Percentiles rank a stretch among this genome's conserved stretches.
phyloP scores from a whole-genome alignment of 2,797 vertebrate genomes.

The Anas bahamensis region DNA sequence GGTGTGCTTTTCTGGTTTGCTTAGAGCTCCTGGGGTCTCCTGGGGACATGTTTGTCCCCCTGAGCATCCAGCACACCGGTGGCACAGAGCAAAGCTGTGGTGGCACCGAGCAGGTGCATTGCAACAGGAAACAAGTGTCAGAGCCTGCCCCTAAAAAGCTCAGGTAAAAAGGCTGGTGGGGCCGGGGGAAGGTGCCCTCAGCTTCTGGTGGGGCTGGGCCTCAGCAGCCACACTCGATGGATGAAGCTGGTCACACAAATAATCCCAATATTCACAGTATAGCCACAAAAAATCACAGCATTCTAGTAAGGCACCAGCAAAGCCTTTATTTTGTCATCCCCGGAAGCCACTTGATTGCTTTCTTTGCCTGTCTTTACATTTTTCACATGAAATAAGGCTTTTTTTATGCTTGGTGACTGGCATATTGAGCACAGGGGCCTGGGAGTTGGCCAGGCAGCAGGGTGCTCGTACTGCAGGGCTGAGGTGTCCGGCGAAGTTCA shows the following conservation, averaged over 20 bases:
- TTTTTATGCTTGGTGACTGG: background rate
- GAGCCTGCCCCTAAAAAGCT: background rate
- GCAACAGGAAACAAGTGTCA: accelerated
- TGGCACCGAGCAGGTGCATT: accelerated
- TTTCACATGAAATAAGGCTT: background rate
- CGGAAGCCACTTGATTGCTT: background rate
- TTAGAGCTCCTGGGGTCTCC: background rate
- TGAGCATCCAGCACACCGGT: too few species aligned
- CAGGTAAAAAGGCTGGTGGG: background rate
- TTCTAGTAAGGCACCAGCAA: background rate
- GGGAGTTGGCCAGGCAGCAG: background rate
- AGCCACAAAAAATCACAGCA: background rate
- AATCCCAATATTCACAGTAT: too few species aligned
- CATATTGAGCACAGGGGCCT: background rate
- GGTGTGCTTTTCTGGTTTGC: background rate
- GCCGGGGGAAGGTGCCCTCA: accelerated
- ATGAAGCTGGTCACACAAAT: accelerated
- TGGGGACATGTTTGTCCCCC: accelerated
- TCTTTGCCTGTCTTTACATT: background rate
- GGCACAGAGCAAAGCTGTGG: background rate
- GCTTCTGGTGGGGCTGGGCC: accelerated
- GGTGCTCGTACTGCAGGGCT: background rate
- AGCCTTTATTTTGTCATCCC: background rate
- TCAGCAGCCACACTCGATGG: accelerated
- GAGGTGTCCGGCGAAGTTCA: background rate